Evolutionary conservation across 2,888 invertebrate genomes (phyloP), one percentile per base, ranked within the genome.

Genomic region (Alsophila aescularia): DNA sequence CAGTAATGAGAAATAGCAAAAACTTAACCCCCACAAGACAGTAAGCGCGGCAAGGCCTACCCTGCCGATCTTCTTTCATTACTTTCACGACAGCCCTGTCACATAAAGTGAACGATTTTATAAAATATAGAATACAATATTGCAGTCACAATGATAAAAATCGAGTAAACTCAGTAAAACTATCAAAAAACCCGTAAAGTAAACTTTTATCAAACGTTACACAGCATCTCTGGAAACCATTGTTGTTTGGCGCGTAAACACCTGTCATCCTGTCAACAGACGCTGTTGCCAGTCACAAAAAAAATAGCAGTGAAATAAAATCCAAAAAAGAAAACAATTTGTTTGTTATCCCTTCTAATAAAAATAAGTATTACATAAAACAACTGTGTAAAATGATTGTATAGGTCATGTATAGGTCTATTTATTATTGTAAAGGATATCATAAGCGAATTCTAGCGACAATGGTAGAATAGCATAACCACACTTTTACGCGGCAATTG

Each of bases 231-330:
- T 12, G 57, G 58, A 52, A 50, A 86, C 84, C 85, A 87, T 85
- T 86, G 79, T 83, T 84, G 89, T 89, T 91, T 91, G 90, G 90
- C 90, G 90, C 90, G 90, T 90, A 91, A 90, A 90, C 89, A 90
- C 73, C 86, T 89, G 90, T 89, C 90, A 88, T 44, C 14, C 12
- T 41, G 40, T 48, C 48, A 48, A 1, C 18, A 8, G 8, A 3
- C 6, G 24, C 35, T 40, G 27, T 59, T 48, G 50, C 36, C 47
- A 27, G 7, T 5, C 39, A 53, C 53, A 55, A 35, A 10, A 32
- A 12, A 16, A 21, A n/a, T 5, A 24, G n/a, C 24, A 32, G 32
- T 14, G n/a, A n/a, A n/a, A n/a, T n/a, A n/a, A n/a, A n/a, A n/a
- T n/a, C n/a, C n/a, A n/a, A n/a, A n/a, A n/a, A n/a, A n/a, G n/a